Evolutionary conservation across 2,888 invertebrate genomes (phyloP).

Genomic region (Panorpa germanica): DNA sequence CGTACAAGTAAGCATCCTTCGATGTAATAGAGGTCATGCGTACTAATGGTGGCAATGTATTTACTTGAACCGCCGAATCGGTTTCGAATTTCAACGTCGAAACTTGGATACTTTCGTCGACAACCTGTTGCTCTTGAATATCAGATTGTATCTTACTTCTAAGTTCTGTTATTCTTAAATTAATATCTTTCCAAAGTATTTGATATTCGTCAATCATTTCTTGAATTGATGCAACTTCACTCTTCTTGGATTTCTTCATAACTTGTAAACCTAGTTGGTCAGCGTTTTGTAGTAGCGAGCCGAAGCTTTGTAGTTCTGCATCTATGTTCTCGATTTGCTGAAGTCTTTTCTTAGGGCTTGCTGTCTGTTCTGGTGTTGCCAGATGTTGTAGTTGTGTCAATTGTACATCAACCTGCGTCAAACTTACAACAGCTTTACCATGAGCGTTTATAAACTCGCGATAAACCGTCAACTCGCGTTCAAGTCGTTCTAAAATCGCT

Average conservation of each 20-base stretch:
- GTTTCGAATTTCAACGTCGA: slow-evolving; percentile 58
- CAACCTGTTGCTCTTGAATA: slow-evolving; percentile 22
- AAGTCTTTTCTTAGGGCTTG: slow-evolving; percentile 15
- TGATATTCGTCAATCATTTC: slow-evolving; percentile 46
- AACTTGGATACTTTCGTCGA: slow-evolving; percentile 44
- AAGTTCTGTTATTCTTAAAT: slow-evolving; percentile 27
- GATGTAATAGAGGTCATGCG: slow-evolving; percentile 54
- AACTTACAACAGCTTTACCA: slow-evolving; percentile 44
- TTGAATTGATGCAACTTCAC: slow-evolving; percentile 33
- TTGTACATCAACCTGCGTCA: slow-evolving; percentile 52
- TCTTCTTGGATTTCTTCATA: slow-evolving; percentile 33
- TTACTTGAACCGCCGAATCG: slow-evolving; percentile 64
- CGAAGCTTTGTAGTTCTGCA: slow-evolving; percentile 31
- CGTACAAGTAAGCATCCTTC: slow-evolving; percentile 64
- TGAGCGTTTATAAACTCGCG: slow-evolving; percentile 53
- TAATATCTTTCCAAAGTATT: slow-evolving; percentile 38
- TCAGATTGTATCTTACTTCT: slow-evolving; percentile 23
- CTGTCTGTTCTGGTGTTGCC: slow-evolving; percentile 23
- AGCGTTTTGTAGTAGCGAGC: slow-evolving; percentile 30
- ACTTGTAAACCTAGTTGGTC: slow-evolving; percentile 38
- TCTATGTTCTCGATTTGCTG: slow-evolving; percentile 27
- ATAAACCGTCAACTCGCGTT: slow-evolving; percentile 36
- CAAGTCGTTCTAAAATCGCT: slow-evolving; percentile 33
- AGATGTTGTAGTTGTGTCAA: slow-evolving; percentile 50
- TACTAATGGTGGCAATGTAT: slow-evolving; percentile 44